Evolutionary conservation across 2,113 vertebrate species (phyloP).

Genomic region (Lontra canadensis): DNA sequence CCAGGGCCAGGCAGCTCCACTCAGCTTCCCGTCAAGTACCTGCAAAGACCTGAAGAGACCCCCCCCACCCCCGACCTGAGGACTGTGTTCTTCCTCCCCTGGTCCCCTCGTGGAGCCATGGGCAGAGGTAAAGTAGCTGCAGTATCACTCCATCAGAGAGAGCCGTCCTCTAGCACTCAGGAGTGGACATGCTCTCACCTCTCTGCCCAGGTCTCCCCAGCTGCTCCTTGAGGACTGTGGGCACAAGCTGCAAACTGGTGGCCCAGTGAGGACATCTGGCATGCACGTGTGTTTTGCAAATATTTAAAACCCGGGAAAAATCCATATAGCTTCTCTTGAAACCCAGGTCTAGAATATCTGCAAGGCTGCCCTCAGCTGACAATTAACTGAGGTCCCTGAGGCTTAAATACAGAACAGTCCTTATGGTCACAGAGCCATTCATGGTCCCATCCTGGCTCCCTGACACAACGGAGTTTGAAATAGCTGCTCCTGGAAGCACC

Average conservation of each 20-base stretch:
- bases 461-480: not conserved
- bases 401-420: not conserved
- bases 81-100: not conserved
- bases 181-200: not conserved
- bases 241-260: not conserved
- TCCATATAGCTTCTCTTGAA: not conserved
- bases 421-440: not conserved
- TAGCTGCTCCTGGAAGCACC: not conserved
- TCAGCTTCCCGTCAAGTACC: not conserved
- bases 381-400: not conserved
- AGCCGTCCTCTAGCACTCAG: not conserved
- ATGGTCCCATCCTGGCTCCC: not conserved
- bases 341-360: not conserved
- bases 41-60: not conserved
- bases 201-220: not conserved
- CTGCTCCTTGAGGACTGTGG: not conserved
- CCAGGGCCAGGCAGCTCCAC: not conserved
- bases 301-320: constrained; percentile 22
- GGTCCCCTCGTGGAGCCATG: not conserved
- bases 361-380: not conserved
- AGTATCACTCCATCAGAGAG: not conserved
- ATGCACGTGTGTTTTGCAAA: not conserved
- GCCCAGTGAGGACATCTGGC: not conserved
- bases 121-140: not conserved
- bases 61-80: not conserved